Evolutionary conservation across 2,113 vertebrate genomes (phyloP), one percentile per base, ranked within the genome.

Genomic region (Ardeotis arabs): DNA sequence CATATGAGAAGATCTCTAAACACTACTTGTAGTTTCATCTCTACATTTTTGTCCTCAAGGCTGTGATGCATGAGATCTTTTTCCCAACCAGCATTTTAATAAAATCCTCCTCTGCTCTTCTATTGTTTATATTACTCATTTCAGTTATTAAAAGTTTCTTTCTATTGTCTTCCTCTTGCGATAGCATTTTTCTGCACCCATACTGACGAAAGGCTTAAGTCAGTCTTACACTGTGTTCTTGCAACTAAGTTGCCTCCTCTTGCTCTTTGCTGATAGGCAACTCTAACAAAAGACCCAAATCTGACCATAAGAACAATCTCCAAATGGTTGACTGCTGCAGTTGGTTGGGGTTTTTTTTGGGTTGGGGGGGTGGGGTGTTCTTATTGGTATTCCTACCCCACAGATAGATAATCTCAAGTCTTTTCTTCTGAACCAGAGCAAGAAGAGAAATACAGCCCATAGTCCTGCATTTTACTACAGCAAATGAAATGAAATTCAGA

Each of bases 311-410:
- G 9, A 53, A 60, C 23, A 44, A 44, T 16, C 14, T 44, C 41
- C 14, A 44, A 44, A 44, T 44, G 41, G 41, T 16, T 44, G 41
- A 44, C 41, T 44, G 3, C 63, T 50, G 20, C 10, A 28, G 4
- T 72, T 18, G 27, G 4, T n/a, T 53, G 41, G 6, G 4, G 14
- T 13, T 7, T 1, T 5, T n/a, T n/a, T n/a, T n/a, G n/a, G n/a
- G n/a, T n/a, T 39, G 39, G 41, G 41, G 41, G 41, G 41, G 41
- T 41, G 41, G 12, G 41, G 39, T 11, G 39, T 39, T 39, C 39
- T 39, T 44, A 44, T 44, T 44, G 41, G 41, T 16, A 5, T 49
- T 20, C 63, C 27, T 56, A 12, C 14, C 41, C 14, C 58, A 92
- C 33, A 72, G 49, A 47, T 5, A 58, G 24, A 79, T 10, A 72